Evolutionary conservation across 2,888 invertebrate species (phyloP), one percentile per base, ranked within the genome.

Genomic region (Dendrolimus houi): DNA sequence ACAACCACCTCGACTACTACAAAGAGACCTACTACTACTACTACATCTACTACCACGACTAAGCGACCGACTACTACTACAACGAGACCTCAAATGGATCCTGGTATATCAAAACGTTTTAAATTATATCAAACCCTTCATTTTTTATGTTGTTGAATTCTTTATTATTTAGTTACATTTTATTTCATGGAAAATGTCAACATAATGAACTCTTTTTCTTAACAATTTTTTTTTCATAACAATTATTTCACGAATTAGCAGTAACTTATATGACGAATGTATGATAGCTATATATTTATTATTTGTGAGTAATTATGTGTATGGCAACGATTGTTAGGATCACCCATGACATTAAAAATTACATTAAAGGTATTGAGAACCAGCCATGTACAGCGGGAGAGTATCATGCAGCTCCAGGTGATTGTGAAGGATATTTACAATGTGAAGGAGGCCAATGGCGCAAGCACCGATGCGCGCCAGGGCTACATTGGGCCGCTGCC

Each of bases 371-470:
- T 9, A 82, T 91, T 54, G 88, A 91, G 64, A 92, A 92, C 0
- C 62, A 71, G 1, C 58, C 83, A 0, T 89, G 92, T 66, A 69
- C 58, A 9, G 79, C 89, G 1, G 91, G 91, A 8, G 85, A 92
- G 52, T 93, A 92, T 69, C 83, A 87, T 54, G 85, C 94, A 0
- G 95, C 96, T 59, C 91, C 93, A 0, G 83, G 81, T 0, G 94
- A 95, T 70, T 97, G 97, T 71, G 94, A 93, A 58, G 92, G 93
- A 0, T 97, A 96, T 76, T 93, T 94, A 66, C 93, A 95, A 66
- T 97, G 97, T 71, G 92, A 95, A 40, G 91, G 93, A 1, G 96
- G 96, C 0, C 93, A 94, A 58, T 83, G 95, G 74, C 92, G 88
- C 47, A 94, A 93, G 64, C 95, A 96, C 66, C 92, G 92, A 64